These are phyloP conservation scores for Lepus americanus DNA, from an alignment of 2,113 vertebrate genomes.

Conservation along the genomic window DNA sequence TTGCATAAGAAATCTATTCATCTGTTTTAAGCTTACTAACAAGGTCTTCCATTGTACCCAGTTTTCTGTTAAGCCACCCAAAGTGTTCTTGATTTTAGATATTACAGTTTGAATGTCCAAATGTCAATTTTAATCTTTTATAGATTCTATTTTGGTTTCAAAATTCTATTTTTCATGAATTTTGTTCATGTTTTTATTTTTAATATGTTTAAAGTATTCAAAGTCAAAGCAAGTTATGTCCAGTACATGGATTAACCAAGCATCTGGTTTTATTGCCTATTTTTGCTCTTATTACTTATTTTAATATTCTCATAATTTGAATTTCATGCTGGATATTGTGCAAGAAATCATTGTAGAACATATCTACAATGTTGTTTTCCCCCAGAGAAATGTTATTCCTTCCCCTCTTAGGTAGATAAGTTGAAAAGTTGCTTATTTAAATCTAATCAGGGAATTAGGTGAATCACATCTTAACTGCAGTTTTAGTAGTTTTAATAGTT, in stretches of 20 bases:
- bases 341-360: background rate
- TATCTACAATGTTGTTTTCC: background rate
- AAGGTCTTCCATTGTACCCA: background rate
- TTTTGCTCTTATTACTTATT: background rate
- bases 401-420: background rate
- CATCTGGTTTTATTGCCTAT: background rate
- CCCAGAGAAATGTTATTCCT: background rate
- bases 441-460: background rate
- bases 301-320: background rate
- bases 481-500: background rate
- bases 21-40: background rate
- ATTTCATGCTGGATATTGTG: background rate
- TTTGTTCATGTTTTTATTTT: background rate
- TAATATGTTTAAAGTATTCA: background rate
- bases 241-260: background rate
- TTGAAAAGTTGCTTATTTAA: background rate
- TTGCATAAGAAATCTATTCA: background rate
- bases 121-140: background rate
- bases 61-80: background rate
- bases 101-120: background rate
- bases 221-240: background rate
- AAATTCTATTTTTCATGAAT: background rate
- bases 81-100: background rate
- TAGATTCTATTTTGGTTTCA: background rate
- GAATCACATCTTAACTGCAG: background rate